Evolutionary conservation across 2,797 vertebrate species (phyloP), one percentile per base, ranked within the genome.

Genomic region (Gallirallus australis): DNA sequence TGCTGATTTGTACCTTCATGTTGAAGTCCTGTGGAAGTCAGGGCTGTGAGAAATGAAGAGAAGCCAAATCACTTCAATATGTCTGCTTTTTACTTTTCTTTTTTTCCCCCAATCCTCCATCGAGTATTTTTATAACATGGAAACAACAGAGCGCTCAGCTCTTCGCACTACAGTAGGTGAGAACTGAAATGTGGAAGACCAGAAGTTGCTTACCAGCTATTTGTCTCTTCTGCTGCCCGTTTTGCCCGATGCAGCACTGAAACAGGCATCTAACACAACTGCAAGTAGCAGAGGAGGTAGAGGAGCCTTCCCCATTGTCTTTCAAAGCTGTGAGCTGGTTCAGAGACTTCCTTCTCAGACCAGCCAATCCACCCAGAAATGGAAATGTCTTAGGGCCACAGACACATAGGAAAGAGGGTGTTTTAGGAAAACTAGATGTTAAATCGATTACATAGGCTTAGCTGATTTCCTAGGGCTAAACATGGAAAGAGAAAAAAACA

Each of bases 391-490:
- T 63, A 88, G 59, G 70, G 48, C 69, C 80, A 37, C 76, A 82
- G 87, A 52, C 37, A 33, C 65, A 31, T 1, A 93, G 70, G 83
- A 65, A 87, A 45, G 28, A 71, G 18, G 47, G 75, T 63, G 35
- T 48, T 95, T 86, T 33, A 70, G 56, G 86, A 77, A 81, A 93
- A 95, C 82, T 56, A 96, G 93, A 94, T 81, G 48, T 48, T 92
- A 79, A 92, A 83, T 93, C 7, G 4, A 88, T 94, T 94, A 89
- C 90, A 69, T 6, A 82, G 82, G 72, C 80, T 95, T 80, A 95
- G 84, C 64, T 80, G 83, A 60, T 91, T 90, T 90, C 81, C 94
- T 94, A 78, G 80, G 89, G 86, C 90, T 95, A 95, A 94, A 91
- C 72, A 75, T 75, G 87, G 83, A 95, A 91, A 87, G 78, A 85